Conservation (phyloP, 2,888 invertebrate species). For the Tenthredo mesomela region DNA sequence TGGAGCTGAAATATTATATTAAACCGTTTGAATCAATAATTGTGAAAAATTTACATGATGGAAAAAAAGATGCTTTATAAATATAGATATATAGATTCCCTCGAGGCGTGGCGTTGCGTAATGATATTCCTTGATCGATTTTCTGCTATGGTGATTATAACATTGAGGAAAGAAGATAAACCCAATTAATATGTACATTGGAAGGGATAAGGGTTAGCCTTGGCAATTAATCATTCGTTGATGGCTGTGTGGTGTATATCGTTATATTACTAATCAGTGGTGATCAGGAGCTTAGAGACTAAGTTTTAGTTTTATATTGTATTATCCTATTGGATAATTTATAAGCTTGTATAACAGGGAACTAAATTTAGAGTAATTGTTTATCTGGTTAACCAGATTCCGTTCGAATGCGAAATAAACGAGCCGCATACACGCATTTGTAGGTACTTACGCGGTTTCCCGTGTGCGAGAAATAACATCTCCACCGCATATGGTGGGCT, state of each 20-base stretch:
- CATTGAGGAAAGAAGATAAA: conserved; percentile 20
- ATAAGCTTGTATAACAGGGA: conserved; percentile 10
- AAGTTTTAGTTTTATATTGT: neutral
- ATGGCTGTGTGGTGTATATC: neutral
- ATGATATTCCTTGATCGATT: neutral
- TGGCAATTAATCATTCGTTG: conserved; percentile 25
- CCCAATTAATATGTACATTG: conserved; percentile 8
- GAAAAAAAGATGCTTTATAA: neutral
- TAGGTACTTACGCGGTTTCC: conserved; percentile 35
- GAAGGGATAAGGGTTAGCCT: neutral
- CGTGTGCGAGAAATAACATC: conserved; percentile 40
- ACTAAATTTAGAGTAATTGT: conserved; percentile 35
- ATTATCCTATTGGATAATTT: neutral
- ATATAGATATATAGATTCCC: neutral
- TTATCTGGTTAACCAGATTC: conserved; percentile 16
- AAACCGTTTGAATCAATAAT: neutral
- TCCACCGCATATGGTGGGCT: conserved; percentile 23
- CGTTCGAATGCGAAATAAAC: conserved; percentile 36
- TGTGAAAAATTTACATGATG: neutral
- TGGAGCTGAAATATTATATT: neutral
- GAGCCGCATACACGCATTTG: conserved; percentile 27
- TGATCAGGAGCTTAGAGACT: neutral
- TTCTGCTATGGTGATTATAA: conserved; percentile 7
- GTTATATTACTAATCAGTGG: neutral
- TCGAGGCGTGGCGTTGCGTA: neutral